phyloP scores from a whole-genome alignment of 2,797 vertebrate species.

The Chlorospingus semifuscus region DNA sequence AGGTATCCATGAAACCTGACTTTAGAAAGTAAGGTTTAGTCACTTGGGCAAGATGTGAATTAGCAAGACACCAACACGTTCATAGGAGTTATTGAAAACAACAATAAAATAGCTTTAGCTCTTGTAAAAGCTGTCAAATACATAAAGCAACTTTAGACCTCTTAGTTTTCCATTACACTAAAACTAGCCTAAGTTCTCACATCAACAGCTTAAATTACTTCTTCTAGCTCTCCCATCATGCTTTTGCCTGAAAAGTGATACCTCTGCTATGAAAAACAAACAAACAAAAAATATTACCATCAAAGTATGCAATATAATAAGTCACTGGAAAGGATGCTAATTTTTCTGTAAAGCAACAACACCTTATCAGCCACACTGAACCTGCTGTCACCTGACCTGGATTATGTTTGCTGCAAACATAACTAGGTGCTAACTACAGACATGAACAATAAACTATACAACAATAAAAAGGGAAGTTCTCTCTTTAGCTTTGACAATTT shows the following conservation, averaged over 20 bases:
- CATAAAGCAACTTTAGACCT: neutral
- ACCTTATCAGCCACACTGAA: neutral
- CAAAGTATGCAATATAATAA: neutral
- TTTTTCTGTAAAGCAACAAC: neutral
- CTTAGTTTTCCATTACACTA: neutral
- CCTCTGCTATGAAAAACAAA: neutral
- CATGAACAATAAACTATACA: neutral
- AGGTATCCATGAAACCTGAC: constrained; percentile 1
- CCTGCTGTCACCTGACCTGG: neutral
- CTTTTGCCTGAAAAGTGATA: neutral
- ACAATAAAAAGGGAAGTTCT: neutral
- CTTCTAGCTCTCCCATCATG: neutral
- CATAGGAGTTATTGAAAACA: neutral
- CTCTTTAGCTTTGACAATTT: neutral
- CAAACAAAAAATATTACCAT: neutral
- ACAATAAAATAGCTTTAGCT: neutral
- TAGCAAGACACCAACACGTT: neutral
- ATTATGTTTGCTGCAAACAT: neutral
- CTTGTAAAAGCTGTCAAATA: neutral
- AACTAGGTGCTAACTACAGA: neutral
- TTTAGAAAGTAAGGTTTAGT: neutral
- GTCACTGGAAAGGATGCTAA: neutral
- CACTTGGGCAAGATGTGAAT: neutral
- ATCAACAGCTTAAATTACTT: neutral
- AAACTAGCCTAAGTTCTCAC: neutral